Percentiles rank a stretch among this genome's conserved stretches.
Evolutionary conservation across 2,888 invertebrate genomes (phyloP).

Genomic region (Eristalis intricaria): DNA sequence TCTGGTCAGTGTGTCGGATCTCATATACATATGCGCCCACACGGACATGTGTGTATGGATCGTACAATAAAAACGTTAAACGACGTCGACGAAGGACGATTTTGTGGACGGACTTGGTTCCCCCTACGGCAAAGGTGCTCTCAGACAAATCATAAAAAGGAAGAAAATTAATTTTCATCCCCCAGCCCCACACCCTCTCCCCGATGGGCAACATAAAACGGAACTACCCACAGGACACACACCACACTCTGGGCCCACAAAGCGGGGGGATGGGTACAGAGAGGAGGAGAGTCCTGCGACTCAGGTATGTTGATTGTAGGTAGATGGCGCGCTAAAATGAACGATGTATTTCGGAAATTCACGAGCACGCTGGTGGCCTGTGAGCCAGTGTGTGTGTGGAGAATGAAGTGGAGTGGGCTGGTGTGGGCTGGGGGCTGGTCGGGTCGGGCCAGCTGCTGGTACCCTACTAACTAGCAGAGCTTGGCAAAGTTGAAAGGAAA

Average conservation of each 20-base stretch:
- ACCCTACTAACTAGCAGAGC: background rate
- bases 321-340: slow-evolving; percentile 67
- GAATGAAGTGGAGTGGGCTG: background rate
- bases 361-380: slow-evolving; percentile 5
- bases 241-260: background rate
- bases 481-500: slow-evolving; percentile 27
- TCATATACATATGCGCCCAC: background rate
- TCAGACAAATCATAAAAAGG: slow-evolving; percentile 71
- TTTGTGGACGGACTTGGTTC: slow-evolving; percentile 19
- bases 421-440: background rate
- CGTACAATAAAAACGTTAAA: slow-evolving; percentile 62
- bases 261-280: background rate
- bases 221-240: background rate
- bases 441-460: slow-evolving; percentile 1
- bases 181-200: background rate
- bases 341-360: slow-evolving; percentile 70
- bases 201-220: background rate
- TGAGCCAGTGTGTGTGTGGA: background rate
- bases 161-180: slow-evolving; percentile 67
- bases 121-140: slow-evolving; percentile 54
- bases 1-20: slow-evolving; percentile 29
- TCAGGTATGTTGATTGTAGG: slow-evolving; percentile 24
- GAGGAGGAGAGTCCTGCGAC: background rate
- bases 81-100: slow-evolving; percentile 44
- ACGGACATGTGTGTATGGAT: background rate